phyloP scores from a whole-genome alignment of 2,797 vertebrate genomes.

The Myotis findleyi region DNA sequence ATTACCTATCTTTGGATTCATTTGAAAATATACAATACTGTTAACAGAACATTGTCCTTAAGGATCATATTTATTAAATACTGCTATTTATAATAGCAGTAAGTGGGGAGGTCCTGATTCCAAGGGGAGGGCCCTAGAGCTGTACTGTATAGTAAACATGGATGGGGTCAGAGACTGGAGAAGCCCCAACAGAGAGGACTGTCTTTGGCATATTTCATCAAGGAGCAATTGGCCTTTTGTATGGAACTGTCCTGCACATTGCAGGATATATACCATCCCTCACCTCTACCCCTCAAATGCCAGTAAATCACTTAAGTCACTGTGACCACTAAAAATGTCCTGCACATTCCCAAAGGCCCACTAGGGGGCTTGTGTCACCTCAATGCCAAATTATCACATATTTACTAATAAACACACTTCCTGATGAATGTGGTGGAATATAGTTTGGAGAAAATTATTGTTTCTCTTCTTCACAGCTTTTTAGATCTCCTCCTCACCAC shows the following conservation, averaged over 20 bases:
- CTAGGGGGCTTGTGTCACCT: slow-evolving; percentile 30
- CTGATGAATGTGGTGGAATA: neutral
- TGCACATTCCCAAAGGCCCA: slow-evolving; percentile 16
- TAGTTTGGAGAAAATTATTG: neutral
- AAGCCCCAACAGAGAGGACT: neutral
- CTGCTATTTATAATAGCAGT: neutral
- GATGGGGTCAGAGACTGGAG: neutral
- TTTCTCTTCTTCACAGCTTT: neutral
- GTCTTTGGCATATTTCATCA: neutral
- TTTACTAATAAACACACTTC: neutral
- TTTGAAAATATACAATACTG: neutral
- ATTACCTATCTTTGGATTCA: neutral
- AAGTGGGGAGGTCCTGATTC: neutral
- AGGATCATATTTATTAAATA: neutral
- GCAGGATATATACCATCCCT: neutral
- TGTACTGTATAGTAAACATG: neutral
- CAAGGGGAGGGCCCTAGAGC: neutral
- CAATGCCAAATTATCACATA: neutral
- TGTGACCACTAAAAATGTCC: neutral
- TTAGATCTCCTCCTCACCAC: neutral
- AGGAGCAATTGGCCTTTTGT: neutral
- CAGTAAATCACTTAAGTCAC: neutral
- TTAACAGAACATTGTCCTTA: neutral
- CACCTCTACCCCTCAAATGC: neutral
- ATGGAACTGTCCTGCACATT: neutral